Base-by-base conservation (phyloP, 1,140 invertebrate species). In the Anastrepha ludens region DNA sequence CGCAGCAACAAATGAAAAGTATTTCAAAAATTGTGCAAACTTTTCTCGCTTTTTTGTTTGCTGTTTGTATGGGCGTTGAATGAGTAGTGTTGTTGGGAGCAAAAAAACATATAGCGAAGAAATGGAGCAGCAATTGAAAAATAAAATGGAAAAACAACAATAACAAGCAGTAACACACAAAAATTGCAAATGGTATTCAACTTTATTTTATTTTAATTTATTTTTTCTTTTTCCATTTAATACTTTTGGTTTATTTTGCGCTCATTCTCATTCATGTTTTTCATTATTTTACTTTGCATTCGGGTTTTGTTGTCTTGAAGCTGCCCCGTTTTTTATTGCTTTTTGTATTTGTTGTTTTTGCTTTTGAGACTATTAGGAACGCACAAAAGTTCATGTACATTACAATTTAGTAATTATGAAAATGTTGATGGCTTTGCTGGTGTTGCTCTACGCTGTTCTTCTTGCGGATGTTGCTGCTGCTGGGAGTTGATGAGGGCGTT, bases 401-500 rank as follows among this genome's bases (percentile, higher is more conserved):
- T 81, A 81, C 47, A 81, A 81, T 81, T 81, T 58, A 81, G 74
- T 81, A 81, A 81, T 81, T 81, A 81, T 81, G 74, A 81, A 81
- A 81, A 81, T 81, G 74, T 50, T 81, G 47, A 29, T 81, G 74
- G 20, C 7, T 81, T 81, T 20, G 17, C 44, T 29, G 7, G 47
- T 81, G 44, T 17, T 13, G 15, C n/a, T 11, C 47, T 50, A 6
- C 11, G 5, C 47, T 2, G 44, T 7, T 74, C 41, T 29, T 29
- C 44, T 44, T 39, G 39, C 13, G 13, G 47, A n/a, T 81, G 74
- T 55, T 20, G 74, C 15, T 20, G 67, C 47, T 20, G 17, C 41
- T 55, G 6, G 47, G 2, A 8, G 47, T 55, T 17, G 67, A 9
- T 74, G 41, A 7, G 41, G 20, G 64, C 64, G 11, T 2, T 2